Base-by-base conservation (phyloP, 2,888 invertebrate genomes). In the Drosophila limbata region DNA sequence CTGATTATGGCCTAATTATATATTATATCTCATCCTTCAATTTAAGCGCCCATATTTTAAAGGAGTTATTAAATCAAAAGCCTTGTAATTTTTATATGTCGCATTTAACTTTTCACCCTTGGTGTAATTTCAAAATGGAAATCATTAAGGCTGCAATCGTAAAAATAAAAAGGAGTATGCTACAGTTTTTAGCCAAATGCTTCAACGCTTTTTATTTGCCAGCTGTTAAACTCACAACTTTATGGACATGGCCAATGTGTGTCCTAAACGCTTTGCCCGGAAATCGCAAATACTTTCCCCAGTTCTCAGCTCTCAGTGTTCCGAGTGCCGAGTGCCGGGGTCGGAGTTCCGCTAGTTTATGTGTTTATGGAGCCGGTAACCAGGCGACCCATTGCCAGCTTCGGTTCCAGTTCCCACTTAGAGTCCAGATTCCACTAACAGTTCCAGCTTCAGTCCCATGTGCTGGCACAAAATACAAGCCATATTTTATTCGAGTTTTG, bases 241-340 rank as follows among this genome's bases (percentile, higher is more conserved):
- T 83, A 82, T 85, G 77, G 77, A 67, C 67, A 63, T 55, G 68
- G 51, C 59, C 81, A 77, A 66, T 75, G 78, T 77, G 81, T 65
- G 78, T 66, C 75, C 78, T 77, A 82, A 85, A 85, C 75, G 83
- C 62, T 80, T 73, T 75, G 50, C 60, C 67, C 65, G 62, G 69
- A 69, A 77, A 77, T 73, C 52, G 64, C 81, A 69, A 75, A 69
- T 75, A 53, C 65, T 73, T 77, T 61, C 62, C 56, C 56, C 63
- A 52, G 72, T 69, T 76, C 28, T 5, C 25, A 25, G 25, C 6
- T 25, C 25, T 25, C 25, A 6, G 28, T 8, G 28, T 0, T 28
- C 56, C 56, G 59, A 52, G 72, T 73, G 77, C 59, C 69, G 44
- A 74, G 56, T 65, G 53, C 39, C 57, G 51, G 52, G 15, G 42